These are phyloP conservation scores for Melanotaenia trifasciata DNA, from an alignment of 2,797 vertebrate genomes.

Conservation along the genomic window DNA sequence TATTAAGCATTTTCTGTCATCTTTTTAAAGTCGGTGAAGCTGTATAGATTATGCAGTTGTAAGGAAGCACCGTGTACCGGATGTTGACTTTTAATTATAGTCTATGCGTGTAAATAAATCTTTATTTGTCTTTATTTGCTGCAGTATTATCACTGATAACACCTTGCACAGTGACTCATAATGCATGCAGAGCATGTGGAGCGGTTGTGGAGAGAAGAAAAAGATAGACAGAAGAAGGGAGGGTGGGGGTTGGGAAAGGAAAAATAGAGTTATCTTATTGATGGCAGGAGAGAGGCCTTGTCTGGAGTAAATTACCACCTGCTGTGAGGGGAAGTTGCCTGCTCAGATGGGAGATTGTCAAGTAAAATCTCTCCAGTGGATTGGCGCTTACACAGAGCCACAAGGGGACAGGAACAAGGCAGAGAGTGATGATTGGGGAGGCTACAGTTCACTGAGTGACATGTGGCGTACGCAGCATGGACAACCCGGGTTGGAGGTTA, in stretches of 20 bases:
- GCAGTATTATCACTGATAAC: slow-evolving; percentile 49
- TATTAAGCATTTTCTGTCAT: too few relatives aligned
- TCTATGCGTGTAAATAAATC: slow-evolving; percentile 47
- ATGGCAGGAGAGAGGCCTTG: slow-evolving; percentile 57
- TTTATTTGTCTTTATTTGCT: slow-evolving; percentile 33
- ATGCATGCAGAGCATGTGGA: slow-evolving; percentile 40
- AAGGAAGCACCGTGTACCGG: background rate
- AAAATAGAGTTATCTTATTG: slow-evolving; percentile 3
- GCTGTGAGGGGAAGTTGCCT: slow-evolving; percentile 33
- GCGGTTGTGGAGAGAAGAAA: slow-evolving; percentile 11
- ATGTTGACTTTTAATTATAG: slow-evolving; percentile 53
- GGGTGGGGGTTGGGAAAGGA: background rate
- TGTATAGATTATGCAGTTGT: background rate
- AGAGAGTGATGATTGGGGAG: slow-evolving; percentile 61
- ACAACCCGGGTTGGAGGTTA: slow-evolving; percentile 67
- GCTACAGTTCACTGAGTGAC: slow-evolving; percentile 67
- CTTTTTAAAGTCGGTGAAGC: too few relatives aligned
- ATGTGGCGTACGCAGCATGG: slow-evolving; percentile 33
- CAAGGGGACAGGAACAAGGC: slow-evolving; percentile 36
- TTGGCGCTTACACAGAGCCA: slow-evolving; percentile 41
- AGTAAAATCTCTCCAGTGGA: slow-evolving; percentile 57
- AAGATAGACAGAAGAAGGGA: slow-evolving; percentile 7
- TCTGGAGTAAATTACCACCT: slow-evolving; percentile 64
- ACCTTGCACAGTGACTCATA: slow-evolving; percentile 50
- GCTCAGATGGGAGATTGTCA: slow-evolving; percentile 37